Percentiles rank a stretch among this genome's conserved stretches.
phyloP scores from a whole-genome alignment of 2,797 vertebrate species.

The Coranthus polyacanthus region DNA sequence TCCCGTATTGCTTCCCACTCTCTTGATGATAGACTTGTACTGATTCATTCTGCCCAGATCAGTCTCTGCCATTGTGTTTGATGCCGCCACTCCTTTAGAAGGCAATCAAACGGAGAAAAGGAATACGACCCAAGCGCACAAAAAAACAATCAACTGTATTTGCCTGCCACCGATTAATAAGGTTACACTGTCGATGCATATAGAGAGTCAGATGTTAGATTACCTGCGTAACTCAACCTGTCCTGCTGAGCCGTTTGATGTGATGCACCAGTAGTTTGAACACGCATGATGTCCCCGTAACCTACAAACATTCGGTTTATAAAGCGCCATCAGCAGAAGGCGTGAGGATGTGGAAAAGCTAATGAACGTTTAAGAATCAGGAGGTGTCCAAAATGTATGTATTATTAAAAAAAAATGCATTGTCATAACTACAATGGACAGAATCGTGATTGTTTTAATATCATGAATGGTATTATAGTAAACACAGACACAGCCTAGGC shows the following conservation, averaged over 20 bases:
- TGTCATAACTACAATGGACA: no score
- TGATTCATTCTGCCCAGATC: constrained; percentile 47
- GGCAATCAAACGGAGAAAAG: constrained; percentile 13
- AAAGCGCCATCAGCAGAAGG: no score
- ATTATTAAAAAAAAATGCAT: no score
- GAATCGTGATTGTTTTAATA: no score
- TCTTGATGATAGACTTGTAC: constrained; percentile 42
- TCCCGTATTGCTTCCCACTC: rapidly evolving
- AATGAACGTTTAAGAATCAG: no score
- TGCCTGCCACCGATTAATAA: no score
- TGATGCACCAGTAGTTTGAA: constrained; percentile 53
- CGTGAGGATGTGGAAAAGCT: no score
- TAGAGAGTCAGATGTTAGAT: not conserved
- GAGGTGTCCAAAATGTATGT: no score
- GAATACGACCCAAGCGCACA: no score
- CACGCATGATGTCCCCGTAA: constrained; percentile 42
- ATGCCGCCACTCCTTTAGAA: constrained; percentile 13
- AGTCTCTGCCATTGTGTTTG: constrained; percentile 39
- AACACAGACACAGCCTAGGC: no score
- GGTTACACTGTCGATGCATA: not conserved
- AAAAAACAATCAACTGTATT: no score
- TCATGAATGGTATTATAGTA: no score
- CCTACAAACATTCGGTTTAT: constrained; percentile 18
- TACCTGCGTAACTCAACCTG: constrained; percentile 21
- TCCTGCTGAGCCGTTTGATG: constrained; percentile 25